Percentiles rank a stretch among this genome's conserved stretches.
These are phyloP conservation scores for Ianthella basta DNA, from an alignment of 37 sponge, comb jelly and placozoan species.

Conservation along the genomic window DNA sequence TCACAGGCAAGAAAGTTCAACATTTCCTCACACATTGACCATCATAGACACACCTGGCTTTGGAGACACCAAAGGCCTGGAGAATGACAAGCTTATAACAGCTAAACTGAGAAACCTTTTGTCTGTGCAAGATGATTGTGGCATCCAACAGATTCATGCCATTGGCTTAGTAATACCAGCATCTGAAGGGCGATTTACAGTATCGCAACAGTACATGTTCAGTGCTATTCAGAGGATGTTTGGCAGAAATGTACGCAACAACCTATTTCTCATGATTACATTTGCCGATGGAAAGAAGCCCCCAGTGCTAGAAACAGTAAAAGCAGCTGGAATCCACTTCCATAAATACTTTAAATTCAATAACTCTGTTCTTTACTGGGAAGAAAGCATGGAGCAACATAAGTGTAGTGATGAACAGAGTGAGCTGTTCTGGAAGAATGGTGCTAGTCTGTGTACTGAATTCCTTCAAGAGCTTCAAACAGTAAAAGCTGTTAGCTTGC, in stretches of 20 bases:
- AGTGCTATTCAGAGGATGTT: conserved; percentile 53
- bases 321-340: conserved; percentile 44
- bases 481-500: conserved; percentile 36
- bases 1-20: conserved; percentile 32
- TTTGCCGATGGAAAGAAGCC: conserved; percentile 64
- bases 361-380: conserved; percentile 63
- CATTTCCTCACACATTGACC: conserved; percentile 45
- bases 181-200: conserved; percentile 43
- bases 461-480: conserved; percentile 50
- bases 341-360: conserved; percentile 49
- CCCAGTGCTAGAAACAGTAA: conserved; percentile 52
- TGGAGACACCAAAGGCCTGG: conserved; percentile 51
- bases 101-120: conserved; percentile 57
- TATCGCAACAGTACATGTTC: conserved; percentile 63
- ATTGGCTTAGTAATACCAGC: conserved; percentile 65
- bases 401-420: conserved; percentile 24
- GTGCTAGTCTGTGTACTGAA: conserved; percentile 31
- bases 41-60: conserved; percentile 74
- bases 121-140: conserved; percentile 20
- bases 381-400: not conserved
- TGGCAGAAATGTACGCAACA: conserved; percentile 57
- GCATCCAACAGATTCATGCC: conserved; percentile 55
- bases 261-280: conserved; percentile 62
- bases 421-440: conserved; percentile 79
- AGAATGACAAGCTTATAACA: conserved; percentile 38